These are phyloP conservation scores for Antennarius striatus DNA, from an alignment of 2,113 vertebrate species.

Conservation along the genomic window DNA sequence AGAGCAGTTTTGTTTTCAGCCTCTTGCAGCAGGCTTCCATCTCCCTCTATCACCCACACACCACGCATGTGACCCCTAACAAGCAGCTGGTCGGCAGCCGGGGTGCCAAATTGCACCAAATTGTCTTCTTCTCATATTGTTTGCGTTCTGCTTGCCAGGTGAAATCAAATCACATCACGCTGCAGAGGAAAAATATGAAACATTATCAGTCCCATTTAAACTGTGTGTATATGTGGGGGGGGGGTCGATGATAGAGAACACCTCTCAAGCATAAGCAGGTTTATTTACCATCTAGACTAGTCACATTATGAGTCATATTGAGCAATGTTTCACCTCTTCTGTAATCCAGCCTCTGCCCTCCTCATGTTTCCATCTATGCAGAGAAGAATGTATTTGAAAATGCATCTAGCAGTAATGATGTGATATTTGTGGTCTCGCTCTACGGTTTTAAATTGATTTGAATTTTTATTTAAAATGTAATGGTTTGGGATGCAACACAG, in stretches of 20 bases:
- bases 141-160: slow-evolving; percentile 5
- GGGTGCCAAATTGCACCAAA: slow-evolving; percentile 27
- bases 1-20: background rate
- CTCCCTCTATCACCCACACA: slow-evolving; percentile 15
- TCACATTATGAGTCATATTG: slow-evolving; percentile 9
- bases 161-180: slow-evolving; percentile 31
- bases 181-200: slow-evolving; percentile 5
- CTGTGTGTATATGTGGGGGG: background rate
- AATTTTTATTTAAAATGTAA: too few relatives aligned
- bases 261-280: slow-evolving; percentile 23
- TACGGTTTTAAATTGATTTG: background rate
- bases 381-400: slow-evolving; percentile 12
- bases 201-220: background rate
- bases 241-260: slow-evolving; percentile 15
- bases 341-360: background rate
- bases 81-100: slow-evolving; percentile 14
- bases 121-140: slow-evolving; percentile 26
- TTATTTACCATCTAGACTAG: slow-evolving; percentile 20
- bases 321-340: slow-evolving; percentile 6
- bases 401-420: background rate
- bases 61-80: slow-evolving; percentile 29
- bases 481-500: too few relatives aligned
- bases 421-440: background rate
- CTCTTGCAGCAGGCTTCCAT: slow-evolving; percentile 9
- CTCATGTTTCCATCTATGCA: background rate